phyloP scores from a whole-genome alignment of 2,888 invertebrate species.

The Andrena marginata region DNA sequence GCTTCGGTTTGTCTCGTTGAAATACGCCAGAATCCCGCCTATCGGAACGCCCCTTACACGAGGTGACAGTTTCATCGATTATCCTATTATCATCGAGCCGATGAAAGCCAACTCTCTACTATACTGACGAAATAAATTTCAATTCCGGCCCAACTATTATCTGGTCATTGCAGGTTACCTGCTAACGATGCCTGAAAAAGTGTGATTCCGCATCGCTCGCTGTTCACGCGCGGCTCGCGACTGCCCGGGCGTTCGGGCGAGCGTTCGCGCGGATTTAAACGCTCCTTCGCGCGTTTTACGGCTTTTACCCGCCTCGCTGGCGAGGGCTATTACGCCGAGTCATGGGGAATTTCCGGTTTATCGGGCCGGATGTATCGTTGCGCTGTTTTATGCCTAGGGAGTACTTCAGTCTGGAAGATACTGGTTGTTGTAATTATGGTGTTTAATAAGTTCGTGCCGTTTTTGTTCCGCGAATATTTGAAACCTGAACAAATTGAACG shows the following conservation, averaged over 20 bases:
- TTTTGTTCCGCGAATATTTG: no score
- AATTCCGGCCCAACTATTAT: constrained; percentile 46
- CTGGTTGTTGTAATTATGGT: no score
- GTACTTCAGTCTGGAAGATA: no score
- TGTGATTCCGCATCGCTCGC: constrained; percentile 33
- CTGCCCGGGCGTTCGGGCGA: background rate
- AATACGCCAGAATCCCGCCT: constrained; percentile 71
- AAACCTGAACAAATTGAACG: no score
- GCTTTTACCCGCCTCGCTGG: background rate
- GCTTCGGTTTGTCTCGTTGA: constrained; percentile 76
- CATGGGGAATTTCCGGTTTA: no score
- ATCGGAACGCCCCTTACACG: constrained; percentile 70
- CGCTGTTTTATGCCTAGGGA: no score
- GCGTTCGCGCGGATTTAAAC: background rate
- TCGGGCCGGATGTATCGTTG: no score
- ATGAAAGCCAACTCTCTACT: constrained; percentile 54
- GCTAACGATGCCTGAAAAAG: constrained; percentile 41
- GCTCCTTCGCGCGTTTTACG: background rate
- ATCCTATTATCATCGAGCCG: constrained; percentile 71
- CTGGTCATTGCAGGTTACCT: constrained; percentile 49
- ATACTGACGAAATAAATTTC: constrained; percentile 65
- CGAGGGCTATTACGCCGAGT: background rate
- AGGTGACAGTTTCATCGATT: constrained; percentile 75
- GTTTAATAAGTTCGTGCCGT: no score
- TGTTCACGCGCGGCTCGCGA: background rate